phyloP scores from a whole-genome alignment of 1,140 invertebrate genomes.

The Leptoteleia sp. region DNA sequence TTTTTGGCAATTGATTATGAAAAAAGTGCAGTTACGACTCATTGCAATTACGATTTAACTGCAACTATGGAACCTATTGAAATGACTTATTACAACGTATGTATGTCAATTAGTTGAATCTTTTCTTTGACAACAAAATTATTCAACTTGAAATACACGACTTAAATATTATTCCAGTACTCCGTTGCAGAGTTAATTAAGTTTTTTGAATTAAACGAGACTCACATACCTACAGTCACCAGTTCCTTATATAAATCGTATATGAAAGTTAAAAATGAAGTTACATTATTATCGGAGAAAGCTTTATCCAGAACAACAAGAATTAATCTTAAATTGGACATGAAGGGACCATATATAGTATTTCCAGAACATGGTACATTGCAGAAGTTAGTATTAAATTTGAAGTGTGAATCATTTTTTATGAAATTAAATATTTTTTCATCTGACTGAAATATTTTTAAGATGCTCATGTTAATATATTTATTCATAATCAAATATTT shows the following conservation, averaged over 20 bases:
- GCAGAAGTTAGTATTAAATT: conserved; percentile 88
- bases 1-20: conserved; percentile 90
- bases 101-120: too few relatives aligned
- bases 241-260: conserved; percentile 70
- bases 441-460: too few relatives aligned
- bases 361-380: conserved; percentile 89
- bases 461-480: too few relatives aligned
- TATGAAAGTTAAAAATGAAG: conserved; percentile 65
- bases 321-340: conserved; percentile 87
- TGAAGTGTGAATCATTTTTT: too few relatives aligned
- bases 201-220: conserved; percentile 85
- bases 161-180: conserved; percentile 83
- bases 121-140: too few relatives aligned
- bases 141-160: too few relatives aligned
- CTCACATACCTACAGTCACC: conserved; percentile 71
- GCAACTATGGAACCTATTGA: conserved; percentile 88
- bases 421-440: too few relatives aligned
- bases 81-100: conserved; percentile 90
- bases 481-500: too few relatives aligned
- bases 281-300: conserved; percentile 69
- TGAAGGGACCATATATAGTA: conserved; percentile 90
- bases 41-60: conserved; percentile 86
- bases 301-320: conserved; percentile 83
- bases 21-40: conserved; percentile 85
- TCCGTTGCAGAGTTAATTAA: conserved; percentile 87